Conservation (phyloP, 2,888 invertebrate genomes). For the Idaea dimidiata region DNA sequence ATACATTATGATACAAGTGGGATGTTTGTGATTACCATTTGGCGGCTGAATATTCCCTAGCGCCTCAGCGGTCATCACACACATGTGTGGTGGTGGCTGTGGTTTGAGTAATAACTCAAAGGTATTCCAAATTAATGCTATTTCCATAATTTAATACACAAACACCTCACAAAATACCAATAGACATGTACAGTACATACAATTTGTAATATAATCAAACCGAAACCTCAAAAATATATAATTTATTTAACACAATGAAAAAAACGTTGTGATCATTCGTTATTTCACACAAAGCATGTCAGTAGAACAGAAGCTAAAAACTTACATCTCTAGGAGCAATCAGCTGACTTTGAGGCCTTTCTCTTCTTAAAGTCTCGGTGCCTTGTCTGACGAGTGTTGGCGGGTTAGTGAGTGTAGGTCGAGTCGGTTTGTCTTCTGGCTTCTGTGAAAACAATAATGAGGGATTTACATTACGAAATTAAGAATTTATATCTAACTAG, state of each 20-base stretch:
- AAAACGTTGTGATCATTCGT: not conserved
- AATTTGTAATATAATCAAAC: constrained; percentile 25
- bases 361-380: constrained; percentile 67
- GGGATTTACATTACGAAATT: not conserved
- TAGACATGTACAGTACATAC: constrained; percentile 16
- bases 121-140: not conserved
- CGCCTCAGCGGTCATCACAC: too few species aligned
- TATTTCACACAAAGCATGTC: too few species aligned
- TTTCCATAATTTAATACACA: not conserved
- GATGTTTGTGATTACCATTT: too few species aligned
- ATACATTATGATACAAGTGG: too few species aligned
- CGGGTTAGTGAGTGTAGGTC: constrained; percentile 41
- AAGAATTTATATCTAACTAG: too few species aligned
- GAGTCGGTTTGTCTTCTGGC: constrained; percentile 35
- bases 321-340: constrained; percentile 66
- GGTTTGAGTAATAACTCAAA: too few species aligned
- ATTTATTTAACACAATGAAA: constrained; percentile 7
- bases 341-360: constrained; percentile 64
- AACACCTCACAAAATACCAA: not conserved
- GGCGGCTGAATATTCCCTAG: too few species aligned
- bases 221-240: constrained; percentile 16
- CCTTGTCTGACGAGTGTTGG: constrained; percentile 68
- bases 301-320: constrained; percentile 10
- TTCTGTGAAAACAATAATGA: constrained; percentile 31
- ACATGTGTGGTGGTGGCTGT: too few species aligned